These are phyloP conservation scores for Eupithecia dodoneata DNA, from an alignment of 2,888 invertebrate genomes.

Conservation along the genomic window DNA sequence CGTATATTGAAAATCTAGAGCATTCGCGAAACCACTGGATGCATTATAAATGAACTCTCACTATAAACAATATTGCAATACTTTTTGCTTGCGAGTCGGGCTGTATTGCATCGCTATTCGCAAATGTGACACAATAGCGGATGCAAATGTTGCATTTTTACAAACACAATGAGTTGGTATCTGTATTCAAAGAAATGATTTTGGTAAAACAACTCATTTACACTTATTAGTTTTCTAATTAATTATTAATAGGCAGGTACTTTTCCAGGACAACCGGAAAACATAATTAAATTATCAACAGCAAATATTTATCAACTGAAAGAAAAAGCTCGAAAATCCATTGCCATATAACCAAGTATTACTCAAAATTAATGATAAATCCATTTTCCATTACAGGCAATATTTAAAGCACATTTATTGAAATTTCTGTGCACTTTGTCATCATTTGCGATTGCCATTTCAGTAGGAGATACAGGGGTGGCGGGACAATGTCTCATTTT, in stretches of 20 bases:
- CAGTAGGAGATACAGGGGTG: slow-evolving; percentile 56
- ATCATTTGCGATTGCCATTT: slow-evolving; percentile 70
- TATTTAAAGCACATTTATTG: slow-evolving; percentile 59
- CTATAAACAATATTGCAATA: slow-evolving; percentile 42
- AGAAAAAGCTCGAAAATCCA: background rate
- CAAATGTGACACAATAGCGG: slow-evolving; percentile 28
- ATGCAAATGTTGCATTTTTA: slow-evolving; percentile 3
- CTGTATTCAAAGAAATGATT: background rate
- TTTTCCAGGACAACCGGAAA: background rate
- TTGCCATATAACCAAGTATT: slow-evolving; percentile 42
- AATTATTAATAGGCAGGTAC: background rate
- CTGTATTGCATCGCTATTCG: slow-evolving; percentile 27
- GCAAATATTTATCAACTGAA: background rate
- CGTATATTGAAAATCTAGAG: slow-evolving; percentile 78
- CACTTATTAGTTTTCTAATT: background rate
- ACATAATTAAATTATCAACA: background rate
- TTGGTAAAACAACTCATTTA: background rate
- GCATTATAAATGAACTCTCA: slow-evolving; percentile 62
- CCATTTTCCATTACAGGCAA: slow-evolving; percentile 54
- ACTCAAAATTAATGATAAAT: slow-evolving; percentile 70
- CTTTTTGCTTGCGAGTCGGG: slow-evolving; percentile 33
- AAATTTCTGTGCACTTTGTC: slow-evolving; percentile 67
- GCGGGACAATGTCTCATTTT: slow-evolving; percentile 71
- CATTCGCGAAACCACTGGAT: slow-evolving; percentile 70
- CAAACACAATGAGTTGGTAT: background rate